Evolutionary conservation across 2,113 vertebrate genomes (phyloP).

Genomic region (Sorex fumeus): DNA sequence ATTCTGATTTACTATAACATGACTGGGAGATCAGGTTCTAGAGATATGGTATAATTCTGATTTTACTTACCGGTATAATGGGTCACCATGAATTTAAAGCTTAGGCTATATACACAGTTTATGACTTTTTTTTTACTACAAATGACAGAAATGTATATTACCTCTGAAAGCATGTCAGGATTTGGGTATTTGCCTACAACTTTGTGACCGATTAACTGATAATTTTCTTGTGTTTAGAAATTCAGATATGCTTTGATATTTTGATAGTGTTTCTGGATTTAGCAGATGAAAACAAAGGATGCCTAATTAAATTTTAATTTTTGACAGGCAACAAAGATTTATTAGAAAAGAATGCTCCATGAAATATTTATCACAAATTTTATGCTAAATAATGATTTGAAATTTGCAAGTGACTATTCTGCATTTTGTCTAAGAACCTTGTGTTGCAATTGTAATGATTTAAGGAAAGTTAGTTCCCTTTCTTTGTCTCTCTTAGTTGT

Average conservation of each 20-base stretch:
- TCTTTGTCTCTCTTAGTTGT: neutral
- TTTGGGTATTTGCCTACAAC: neutral
- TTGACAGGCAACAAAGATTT: neutral
- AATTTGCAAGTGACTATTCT: conserved; percentile 10
- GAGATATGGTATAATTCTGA: neutral
- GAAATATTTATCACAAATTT: conserved; percentile 39
- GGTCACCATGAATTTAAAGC: conserved; percentile 36
- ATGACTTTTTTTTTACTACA: neutral
- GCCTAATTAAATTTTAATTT: conserved; percentile 23
- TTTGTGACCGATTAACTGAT: neutral
- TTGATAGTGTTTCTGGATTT: neutral
- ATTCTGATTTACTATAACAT: neutral
- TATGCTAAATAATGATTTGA: neutral
- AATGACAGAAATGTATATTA: neutral
- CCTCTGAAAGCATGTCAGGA: neutral
- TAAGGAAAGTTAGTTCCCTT: neutral
- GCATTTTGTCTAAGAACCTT: neutral
- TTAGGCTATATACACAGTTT: neutral
- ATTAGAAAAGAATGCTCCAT: neutral
- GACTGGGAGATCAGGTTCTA: neutral
- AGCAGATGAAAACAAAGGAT: conserved; percentile 6
- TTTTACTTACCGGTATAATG: neutral
- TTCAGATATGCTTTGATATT: neutral
- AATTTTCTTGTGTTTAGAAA: conserved; percentile 54
- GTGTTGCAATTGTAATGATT: neutral